Evolutionary conservation across 2,888 invertebrate genomes (phyloP).

Genomic region (Tinea trinotella): DNA sequence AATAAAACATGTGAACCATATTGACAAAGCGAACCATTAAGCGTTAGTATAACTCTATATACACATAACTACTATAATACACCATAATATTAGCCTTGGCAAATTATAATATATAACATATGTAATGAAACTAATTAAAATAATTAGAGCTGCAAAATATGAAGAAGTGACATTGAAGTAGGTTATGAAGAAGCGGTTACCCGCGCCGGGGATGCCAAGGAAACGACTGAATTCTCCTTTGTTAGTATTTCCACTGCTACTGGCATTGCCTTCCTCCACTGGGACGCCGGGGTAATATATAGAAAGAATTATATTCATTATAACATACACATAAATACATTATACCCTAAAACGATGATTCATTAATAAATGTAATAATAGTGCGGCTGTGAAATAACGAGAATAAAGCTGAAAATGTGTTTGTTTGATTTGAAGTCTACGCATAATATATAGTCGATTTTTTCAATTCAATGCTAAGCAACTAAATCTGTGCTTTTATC

Average conservation of each 20-base stretch:
- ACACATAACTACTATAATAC: neutral
- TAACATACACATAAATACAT: neutral
- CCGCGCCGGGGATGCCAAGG: slow-evolving; percentile 77
- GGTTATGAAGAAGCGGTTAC: slow-evolving; percentile 55
- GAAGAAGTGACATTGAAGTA: slow-evolving; percentile 28
- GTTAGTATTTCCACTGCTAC: slow-evolving; percentile 52
- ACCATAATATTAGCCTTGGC: neutral
- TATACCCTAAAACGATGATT: neutral
- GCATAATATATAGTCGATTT: too few species aligned
- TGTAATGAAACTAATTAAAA: slow-evolving; percentile 4
- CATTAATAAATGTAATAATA: too few species aligned
- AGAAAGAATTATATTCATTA: slow-evolving; percentile 9
- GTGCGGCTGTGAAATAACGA: too few species aligned
- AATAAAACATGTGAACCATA: neutral
- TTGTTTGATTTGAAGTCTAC: too few species aligned
- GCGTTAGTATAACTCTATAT: neutral
- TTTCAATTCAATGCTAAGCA: too few species aligned
- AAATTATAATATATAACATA: neutral
- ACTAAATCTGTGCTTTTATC: too few species aligned
- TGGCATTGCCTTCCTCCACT: slow-evolving; percentile 67
- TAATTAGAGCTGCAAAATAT: slow-evolving; percentile 15
- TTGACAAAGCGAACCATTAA: slow-evolving; percentile 11
- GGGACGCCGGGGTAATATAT: slow-evolving; percentile 33
- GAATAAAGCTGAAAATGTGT: too few species aligned
- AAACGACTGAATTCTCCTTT: slow-evolving; percentile 75